Percentiles rank a stretch among this genome's conserved stretches.
Conservation (phyloP, 1,140 invertebrate species). For the Tetramorium parvispinum region DNA sequence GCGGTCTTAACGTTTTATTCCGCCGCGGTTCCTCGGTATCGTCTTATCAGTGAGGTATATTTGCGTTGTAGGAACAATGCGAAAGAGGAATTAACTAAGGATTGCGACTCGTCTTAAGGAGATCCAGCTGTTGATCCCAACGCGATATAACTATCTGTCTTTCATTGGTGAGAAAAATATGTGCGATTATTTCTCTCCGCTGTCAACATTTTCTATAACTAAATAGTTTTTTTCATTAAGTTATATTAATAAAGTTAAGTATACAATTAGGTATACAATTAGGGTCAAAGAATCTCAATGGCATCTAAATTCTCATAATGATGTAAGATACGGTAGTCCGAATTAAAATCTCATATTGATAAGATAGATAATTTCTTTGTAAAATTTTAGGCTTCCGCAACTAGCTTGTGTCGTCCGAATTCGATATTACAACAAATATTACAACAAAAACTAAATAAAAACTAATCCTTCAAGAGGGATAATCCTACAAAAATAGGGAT, state of each 20-base stretch:
- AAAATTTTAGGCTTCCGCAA: neutral
- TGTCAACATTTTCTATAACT: neutral
- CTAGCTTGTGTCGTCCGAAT: neutral
- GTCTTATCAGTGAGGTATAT: slow-evolving; percentile 71
- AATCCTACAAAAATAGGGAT: no score
- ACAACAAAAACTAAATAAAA: neutral
- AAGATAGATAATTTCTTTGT: neutral
- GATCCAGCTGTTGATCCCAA: neutral
- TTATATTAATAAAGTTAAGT: neutral
- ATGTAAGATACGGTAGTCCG: neutral
- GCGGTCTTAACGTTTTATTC: slow-evolving; percentile 60
- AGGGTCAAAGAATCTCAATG: neutral
- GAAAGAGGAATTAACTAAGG: slow-evolving; percentile 59
- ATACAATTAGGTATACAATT: no score
- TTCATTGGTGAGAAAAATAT: neutral
- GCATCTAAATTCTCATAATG: neutral
- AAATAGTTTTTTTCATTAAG: neutral
- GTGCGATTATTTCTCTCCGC: neutral
- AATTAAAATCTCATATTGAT: neutral
- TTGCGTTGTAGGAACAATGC: neutral
- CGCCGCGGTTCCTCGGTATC: slow-evolving; percentile 17
- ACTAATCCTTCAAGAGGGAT: neutral
- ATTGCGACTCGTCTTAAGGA: neutral
- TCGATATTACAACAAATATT: neutral
- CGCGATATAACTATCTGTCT: neutral